Evolutionary conservation across 2,797 vertebrate species (phyloP).

Genomic region (Gymnodraco acuticeps): DNA sequence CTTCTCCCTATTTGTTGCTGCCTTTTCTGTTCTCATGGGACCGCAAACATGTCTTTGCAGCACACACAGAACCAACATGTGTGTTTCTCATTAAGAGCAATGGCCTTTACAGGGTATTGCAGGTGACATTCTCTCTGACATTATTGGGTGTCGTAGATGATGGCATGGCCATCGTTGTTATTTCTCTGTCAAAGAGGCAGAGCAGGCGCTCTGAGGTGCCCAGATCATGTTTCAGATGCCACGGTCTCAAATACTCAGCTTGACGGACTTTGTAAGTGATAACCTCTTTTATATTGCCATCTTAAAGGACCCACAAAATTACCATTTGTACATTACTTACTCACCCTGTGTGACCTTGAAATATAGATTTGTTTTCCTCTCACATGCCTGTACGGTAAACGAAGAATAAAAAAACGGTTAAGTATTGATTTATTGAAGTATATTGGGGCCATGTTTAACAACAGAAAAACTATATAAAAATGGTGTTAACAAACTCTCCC

Average conservation of each 20-base stretch:
- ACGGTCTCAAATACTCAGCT: conserved; percentile 35
- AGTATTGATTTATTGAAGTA: too few relatives aligned
- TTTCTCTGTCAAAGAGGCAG: conserved; percentile 47
- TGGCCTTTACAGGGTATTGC: conserved; percentile 49
- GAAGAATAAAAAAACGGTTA: too few relatives aligned
- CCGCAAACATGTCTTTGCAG: conserved; percentile 13
- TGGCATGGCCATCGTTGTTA: conserved; percentile 63
- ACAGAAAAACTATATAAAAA: too few relatives aligned
- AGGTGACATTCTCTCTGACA: conserved; percentile 67
- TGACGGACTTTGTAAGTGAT: conserved; percentile 43
- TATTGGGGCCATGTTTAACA: too few relatives aligned
- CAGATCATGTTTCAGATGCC: conserved; percentile 70
- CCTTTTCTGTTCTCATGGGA: conserved; percentile 7
- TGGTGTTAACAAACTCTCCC: too few relatives aligned
- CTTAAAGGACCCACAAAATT: not conserved
- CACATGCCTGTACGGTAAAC: too few relatives aligned
- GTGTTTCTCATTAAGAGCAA: conserved; percentile 33
- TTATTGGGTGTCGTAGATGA: conserved; percentile 42
- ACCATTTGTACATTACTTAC: too few relatives aligned
- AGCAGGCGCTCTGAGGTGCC: conserved; percentile 37
- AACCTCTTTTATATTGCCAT: conserved; percentile 19
- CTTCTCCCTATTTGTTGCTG: conserved; percentile 16
- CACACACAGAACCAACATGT: not conserved
- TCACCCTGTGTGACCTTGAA: too few relatives aligned
- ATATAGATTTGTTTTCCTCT: too few relatives aligned